phyloP scores from a whole-genome alignment of 2,888 invertebrate genomes.

The Baronia brevicornis region DNA sequence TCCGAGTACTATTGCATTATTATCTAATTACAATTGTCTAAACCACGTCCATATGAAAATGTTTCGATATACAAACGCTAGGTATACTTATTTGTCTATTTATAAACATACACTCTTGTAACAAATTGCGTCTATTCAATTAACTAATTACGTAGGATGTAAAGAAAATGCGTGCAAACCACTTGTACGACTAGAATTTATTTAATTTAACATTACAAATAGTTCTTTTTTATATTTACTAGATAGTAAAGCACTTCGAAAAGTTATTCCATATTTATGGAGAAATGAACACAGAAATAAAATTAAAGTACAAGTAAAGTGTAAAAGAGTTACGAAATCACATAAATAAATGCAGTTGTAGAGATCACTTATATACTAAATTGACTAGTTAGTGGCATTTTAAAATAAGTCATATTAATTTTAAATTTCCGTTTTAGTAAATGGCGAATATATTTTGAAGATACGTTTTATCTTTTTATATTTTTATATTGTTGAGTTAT shows the following conservation, averaged over 20 bases:
- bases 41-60: conserved; percentile 57
- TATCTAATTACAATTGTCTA: conserved; percentile 50
- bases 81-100: conserved; percentile 50
- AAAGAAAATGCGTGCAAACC: conserved; percentile 54
- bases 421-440: conserved; percentile 15
- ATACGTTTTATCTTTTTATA: conserved; percentile 18
- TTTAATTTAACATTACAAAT: conserved; percentile 67
- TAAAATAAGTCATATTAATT: conserved; percentile 17
- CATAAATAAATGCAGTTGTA: conserved; percentile 19
- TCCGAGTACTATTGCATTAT: conserved; percentile 35
- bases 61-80: conserved; percentile 63
- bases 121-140: conserved; percentile 37
- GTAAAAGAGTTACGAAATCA: conserved; percentile 6
- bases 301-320: conserved; percentile 17
- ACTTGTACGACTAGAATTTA: conserved; percentile 61
- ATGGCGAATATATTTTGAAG: conserved; percentile 19
- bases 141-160: conserved; percentile 11
- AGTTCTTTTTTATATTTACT: conserved; percentile 64
- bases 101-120: conserved; percentile 58
- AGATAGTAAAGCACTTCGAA: conserved; percentile 76
- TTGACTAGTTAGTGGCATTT: conserved; percentile 49
- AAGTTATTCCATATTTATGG: conserved; percentile 58
- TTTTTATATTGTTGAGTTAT: conserved; percentile 42
- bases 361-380: conserved; percentile 53
- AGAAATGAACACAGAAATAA: conserved; percentile 14